A percentile compares a stretch with the other conserved stretches of the same genome.
Conservation (phyloP, 2,797 vertebrate species). For the Luscinia megarhynchos region DNA sequence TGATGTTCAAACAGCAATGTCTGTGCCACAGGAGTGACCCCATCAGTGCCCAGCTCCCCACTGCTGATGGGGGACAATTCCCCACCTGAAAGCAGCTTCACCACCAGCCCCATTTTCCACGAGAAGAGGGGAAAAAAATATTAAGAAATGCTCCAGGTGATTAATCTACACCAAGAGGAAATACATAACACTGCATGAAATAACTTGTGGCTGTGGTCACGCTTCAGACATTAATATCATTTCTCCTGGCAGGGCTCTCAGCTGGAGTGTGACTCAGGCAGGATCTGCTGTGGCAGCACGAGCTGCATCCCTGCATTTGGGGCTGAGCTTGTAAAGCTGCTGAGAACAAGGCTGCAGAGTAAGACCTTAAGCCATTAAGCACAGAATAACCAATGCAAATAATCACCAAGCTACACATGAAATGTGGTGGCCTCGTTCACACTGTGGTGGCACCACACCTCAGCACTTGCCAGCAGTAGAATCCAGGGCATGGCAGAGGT, state of each 20-base stretch:
- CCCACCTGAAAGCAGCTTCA: background rate
- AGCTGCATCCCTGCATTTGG: background rate
- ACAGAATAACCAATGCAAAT: background rate
- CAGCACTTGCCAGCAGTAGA: background rate
- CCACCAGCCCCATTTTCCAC: background rate
- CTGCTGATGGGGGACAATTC: background rate
- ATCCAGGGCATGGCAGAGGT: background rate
- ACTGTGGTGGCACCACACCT: fast-evolving
- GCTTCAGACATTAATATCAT: background rate
- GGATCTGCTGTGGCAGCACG: background rate
- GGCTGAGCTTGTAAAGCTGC: background rate
- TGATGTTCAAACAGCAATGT: background rate
- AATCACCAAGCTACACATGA: background rate
- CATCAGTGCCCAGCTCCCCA: background rate
- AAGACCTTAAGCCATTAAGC: background rate
- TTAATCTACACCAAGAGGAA: background rate
- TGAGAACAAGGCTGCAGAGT: background rate
- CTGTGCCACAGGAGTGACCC: background rate
- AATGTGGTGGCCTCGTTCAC: background rate
- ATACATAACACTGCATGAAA: background rate
- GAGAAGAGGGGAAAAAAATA: background rate
- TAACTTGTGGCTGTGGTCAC: background rate
- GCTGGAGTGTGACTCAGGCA: background rate
- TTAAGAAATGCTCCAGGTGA: background rate
- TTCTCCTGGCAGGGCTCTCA: background rate